Conservation (phyloP, 2,888 invertebrate genomes). For the Pantelozetes paolii region DNA sequence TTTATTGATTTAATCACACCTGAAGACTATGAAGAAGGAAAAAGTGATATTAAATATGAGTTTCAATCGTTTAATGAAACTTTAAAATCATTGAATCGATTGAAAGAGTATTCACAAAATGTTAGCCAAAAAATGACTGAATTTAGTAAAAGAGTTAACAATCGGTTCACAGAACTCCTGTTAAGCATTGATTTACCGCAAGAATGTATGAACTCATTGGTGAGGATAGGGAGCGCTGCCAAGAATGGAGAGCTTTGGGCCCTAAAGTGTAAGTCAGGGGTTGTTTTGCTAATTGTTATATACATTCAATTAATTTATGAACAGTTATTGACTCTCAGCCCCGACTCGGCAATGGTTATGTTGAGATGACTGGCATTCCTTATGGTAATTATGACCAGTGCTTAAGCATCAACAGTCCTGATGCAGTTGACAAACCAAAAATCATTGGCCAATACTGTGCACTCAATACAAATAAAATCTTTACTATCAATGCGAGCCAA, state of each 20-base stretch:
- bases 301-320: no score
- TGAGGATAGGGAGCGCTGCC: neutral
- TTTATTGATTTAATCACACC: neutral
- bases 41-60: neutral
- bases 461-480: no score
- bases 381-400: constrained; percentile 29
- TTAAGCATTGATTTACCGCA: neutral
- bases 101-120: neutral
- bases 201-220: neutral
- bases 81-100: neutral
- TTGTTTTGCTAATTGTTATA: no score
- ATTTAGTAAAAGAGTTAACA: neutral
- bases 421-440: neutral
- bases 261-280: neutral
- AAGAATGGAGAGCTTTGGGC: neutral
- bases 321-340: no score
- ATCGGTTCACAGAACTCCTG: neutral
- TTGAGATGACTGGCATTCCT: no score
- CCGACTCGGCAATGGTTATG: no score
- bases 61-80: neutral
- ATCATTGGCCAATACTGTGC: constrained; percentile 32
- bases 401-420: constrained; percentile 17
- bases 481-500: no score
- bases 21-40: neutral
- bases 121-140: neutral